Conservation (phyloP, 1,140 invertebrate genomes). For the Drosophila lacertosa region DNA sequence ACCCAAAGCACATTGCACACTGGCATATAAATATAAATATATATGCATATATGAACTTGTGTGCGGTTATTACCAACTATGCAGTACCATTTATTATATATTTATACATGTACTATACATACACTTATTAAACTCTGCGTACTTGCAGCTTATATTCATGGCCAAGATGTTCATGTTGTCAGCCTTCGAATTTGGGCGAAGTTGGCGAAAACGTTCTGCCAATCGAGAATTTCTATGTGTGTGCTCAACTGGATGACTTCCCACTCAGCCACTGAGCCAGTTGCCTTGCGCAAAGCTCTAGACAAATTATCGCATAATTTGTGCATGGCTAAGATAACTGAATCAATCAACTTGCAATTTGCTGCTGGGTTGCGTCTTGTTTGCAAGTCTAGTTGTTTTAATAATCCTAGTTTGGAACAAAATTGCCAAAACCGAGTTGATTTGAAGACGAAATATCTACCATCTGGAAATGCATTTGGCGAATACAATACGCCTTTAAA, state of each 20-base stretch:
- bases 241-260: background rate
- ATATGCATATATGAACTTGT: background rate
- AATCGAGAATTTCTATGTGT: background rate
- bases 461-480: too few relatives aligned
- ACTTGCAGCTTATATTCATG: background rate
- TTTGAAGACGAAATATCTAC: too few relatives aligned
- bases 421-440: too few relatives aligned
- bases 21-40: background rate
- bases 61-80: background rate
- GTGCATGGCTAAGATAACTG: background rate
- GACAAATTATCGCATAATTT: constrained; percentile 1
- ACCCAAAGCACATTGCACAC: background rate
- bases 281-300: background rate
- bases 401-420: too few relatives aligned
- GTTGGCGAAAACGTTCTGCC: background rate
- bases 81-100: background rate
- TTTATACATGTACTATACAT: background rate
- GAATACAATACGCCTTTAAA: too few relatives aligned
- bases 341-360: background rate
- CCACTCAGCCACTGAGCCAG: too few relatives aligned
- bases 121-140: background rate
- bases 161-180: background rate
- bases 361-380: background rate
- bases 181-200: background rate
- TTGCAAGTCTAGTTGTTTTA: background rate